A percentile compares a stretch with the other conserved stretches of the same genome.
Conservation (phyloP, 2,113 vertebrate genomes). For the Microtus montanus region DNA sequence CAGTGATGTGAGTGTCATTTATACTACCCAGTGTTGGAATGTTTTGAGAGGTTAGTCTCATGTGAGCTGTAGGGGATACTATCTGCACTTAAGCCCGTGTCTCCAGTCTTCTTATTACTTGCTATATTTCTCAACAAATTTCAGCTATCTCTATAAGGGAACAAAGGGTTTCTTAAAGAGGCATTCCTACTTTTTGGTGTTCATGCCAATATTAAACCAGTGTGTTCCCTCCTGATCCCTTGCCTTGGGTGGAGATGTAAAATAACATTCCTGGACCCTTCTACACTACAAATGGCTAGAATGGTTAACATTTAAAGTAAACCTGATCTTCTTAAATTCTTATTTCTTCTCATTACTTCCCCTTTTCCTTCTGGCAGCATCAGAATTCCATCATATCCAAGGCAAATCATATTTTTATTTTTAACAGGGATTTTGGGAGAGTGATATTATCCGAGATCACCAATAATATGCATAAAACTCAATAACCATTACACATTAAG, state of each 20-base stretch:
- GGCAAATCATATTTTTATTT: background rate
- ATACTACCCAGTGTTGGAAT: background rate
- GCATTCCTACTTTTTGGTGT: background rate
- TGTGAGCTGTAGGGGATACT: background rate
- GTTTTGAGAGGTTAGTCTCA: background rate
- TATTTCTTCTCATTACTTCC: background rate
- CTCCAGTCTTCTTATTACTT: background rate
- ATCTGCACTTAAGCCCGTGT: background rate
- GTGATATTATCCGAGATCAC: background rate
- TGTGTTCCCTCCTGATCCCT: background rate
- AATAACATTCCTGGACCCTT: background rate
- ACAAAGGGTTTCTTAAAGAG: background rate
- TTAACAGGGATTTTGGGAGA: background rate
- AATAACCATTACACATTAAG: background rate
- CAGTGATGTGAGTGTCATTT: background rate
- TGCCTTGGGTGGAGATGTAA: background rate
- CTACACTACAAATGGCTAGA: background rate
- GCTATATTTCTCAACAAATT: background rate
- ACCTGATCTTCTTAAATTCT: background rate
- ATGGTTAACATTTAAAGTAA: background rate
- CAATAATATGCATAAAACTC: background rate
- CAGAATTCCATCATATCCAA: background rate
- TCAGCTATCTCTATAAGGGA: no score
- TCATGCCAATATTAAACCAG: background rate
- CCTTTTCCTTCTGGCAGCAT: background rate